A percentile compares a stretch with the other conserved stretches of the same genome.
Evolutionary conservation across 1,140 invertebrate species (phyloP).

Genomic region (Dendrolimus kikuchii): DNA sequence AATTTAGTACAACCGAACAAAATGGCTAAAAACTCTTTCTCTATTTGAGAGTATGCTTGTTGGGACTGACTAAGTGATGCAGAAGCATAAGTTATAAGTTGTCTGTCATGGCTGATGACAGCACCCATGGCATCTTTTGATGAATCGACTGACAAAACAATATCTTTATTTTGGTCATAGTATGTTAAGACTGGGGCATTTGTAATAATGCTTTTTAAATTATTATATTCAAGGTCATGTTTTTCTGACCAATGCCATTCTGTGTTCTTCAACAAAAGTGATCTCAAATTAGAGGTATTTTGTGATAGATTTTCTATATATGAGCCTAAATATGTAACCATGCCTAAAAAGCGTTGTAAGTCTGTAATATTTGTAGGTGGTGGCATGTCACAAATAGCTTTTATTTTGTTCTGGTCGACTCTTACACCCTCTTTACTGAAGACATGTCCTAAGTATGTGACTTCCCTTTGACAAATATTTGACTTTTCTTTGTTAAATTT

Average conservation of each 20-base stretch:
- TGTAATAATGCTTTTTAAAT: slow-evolving; percentile 15
- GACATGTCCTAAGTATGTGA: slow-evolving; percentile 47
- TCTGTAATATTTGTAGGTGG: too few relatives aligned
- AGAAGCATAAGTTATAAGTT: slow-evolving; percentile 10
- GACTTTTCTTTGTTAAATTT: slow-evolving; percentile 52
- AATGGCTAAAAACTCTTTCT: slow-evolving; percentile 13
- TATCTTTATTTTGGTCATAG: background rate
- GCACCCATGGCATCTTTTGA: slow-evolving; percentile 8
- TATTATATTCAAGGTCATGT: slow-evolving; percentile 8
- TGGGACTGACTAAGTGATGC: slow-evolving; percentile 5
- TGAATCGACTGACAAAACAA: slow-evolving; percentile 4
- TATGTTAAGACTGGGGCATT: slow-evolving; percentile 4
- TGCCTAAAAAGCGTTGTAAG: too few relatives aligned
- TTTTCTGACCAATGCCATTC: slow-evolving; percentile 15
- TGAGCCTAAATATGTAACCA: too few relatives aligned
- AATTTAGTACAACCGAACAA: slow-evolving; percentile 12
- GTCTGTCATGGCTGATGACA: slow-evolving; percentile 7
- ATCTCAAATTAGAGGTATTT: too few relatives aligned
- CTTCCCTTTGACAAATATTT: slow-evolving; percentile 30
- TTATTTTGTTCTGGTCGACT: too few relatives aligned
- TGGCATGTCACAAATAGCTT: too few relatives aligned
- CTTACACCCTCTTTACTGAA: too few relatives aligned
- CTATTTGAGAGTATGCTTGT: slow-evolving; percentile 9
- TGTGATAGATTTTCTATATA: too few relatives aligned
- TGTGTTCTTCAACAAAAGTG: slow-evolving; percentile 16